Conservation (phyloP, 1,140 invertebrate species). For the Scaptomyza graminum region DNA sequence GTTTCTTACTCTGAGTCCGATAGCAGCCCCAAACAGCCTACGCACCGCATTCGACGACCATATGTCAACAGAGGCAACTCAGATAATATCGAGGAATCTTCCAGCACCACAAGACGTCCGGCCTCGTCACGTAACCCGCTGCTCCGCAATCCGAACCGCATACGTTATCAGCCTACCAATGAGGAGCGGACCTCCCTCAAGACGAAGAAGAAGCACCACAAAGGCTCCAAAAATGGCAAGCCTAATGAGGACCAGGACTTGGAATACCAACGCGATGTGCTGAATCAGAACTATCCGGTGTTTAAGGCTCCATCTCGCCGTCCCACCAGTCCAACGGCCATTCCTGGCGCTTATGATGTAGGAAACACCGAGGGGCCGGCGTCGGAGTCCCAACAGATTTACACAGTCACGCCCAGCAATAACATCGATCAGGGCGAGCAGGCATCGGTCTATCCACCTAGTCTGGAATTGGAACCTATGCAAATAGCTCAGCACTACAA, state of each 20-base stretch:
- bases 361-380: slow-evolving; percentile 69
- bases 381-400: slow-evolving; percentile 77
- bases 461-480: slow-evolving; percentile 73
- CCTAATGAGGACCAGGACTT: slow-evolving; percentile 76
- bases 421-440: slow-evolving; percentile 61
- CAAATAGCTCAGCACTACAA: slow-evolving; percentile 82
- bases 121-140: slow-evolving; percentile 72
- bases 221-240: slow-evolving; percentile 66
- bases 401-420: slow-evolving; percentile 79
- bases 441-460: slow-evolving; percentile 55
- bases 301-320: slow-evolving; percentile 66
- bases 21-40: slow-evolving; percentile 49
- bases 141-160: slow-evolving; percentile 82
- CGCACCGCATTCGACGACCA: slow-evolving; percentile 71
- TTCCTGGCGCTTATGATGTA: slow-evolving; percentile 74
- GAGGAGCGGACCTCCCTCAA: slow-evolving; percentile 76
- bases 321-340: slow-evolving; percentile 76
- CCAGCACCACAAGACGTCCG: slow-evolving; percentile 84
- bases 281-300: slow-evolving; percentile 86
- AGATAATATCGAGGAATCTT: slow-evolving; percentile 64
- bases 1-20: slow-evolving; percentile 79
- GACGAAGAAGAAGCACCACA: slow-evolving; percentile 61
- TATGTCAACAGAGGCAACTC: slow-evolving; percentile 56
- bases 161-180: slow-evolving; percentile 77
- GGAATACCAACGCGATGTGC: slow-evolving; percentile 86